Base-by-base conservation (phyloP, 2,888 invertebrate species). In the Netelia inedita region DNA sequence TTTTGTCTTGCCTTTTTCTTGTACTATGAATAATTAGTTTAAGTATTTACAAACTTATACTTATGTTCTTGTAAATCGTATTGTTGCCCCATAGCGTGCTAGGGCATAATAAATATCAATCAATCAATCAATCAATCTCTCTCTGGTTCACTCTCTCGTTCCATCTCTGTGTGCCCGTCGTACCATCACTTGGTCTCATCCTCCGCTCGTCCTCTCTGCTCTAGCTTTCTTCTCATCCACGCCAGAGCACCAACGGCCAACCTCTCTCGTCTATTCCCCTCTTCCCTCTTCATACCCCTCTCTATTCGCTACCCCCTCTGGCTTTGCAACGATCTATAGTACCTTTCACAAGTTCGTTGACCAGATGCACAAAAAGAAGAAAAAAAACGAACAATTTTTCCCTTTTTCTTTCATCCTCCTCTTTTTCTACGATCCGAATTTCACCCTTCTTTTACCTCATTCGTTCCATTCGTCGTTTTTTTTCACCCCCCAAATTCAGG, bases 241-340 rank as follows among this genome's bases (percentile, higher is more conserved):
- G 83, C 86, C 83, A 86, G 83, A 21, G 71, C 35, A 63, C 63
- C 79, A 79, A 63, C 71, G 86, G 83, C 86, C 94, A 94, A 94
- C 94, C 94, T 93, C 35, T 94, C 92, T 94, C 94, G 23, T 23
- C 19, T 68, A 94, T 93, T 88, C 93, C 85, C 85, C 92, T 93
- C 94, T 93, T 92, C 57, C 63, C 73, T 35, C 94, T 93, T 92
- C 92, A 93, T 92, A 93, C 94, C 93, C 93, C 94, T 94, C 93
- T 92, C 92, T 92, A 94, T 94, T 94, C 93, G 94, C 94, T 93
- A 94, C 93, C 93, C 91, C 93, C 93, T 94, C 14, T 53, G 16
- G 14, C 50, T 14, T 50, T 79, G 72, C 79, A 72, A 19, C 79
- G 65, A 72, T 79, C 65, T 79, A 79, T 57, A 79, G 71, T n/a